phyloP scores from a whole-genome alignment of 2,888 invertebrate genomes.

The Drosophila demipolita region DNA sequence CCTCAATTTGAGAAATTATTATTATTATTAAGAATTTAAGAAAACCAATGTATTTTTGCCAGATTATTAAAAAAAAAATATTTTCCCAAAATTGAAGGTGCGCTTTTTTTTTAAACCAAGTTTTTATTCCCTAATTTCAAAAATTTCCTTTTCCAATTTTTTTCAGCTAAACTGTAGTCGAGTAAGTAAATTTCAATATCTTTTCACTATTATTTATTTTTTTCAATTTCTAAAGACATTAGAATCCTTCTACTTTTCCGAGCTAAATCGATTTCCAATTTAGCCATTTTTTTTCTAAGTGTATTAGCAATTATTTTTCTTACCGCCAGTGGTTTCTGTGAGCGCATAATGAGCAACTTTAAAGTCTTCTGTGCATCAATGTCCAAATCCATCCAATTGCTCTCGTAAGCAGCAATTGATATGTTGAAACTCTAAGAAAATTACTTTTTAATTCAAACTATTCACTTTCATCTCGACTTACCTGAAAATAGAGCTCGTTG shows the following conservation, averaged over 20 bases:
- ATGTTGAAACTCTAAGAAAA: conserved; percentile 65
- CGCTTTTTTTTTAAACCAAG: background rate
- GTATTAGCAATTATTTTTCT: conserved; percentile 1
- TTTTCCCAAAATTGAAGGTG: background rate
- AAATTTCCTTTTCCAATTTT: background rate
- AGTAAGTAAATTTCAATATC: too few relatives aligned
- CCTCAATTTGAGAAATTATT: too few relatives aligned
- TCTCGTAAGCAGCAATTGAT: conserved; percentile 75
- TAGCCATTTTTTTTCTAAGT: background rate
- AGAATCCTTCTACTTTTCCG: background rate
- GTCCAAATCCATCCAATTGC: conserved; percentile 78
- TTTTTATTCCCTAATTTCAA: background rate
- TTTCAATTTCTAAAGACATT: background rate
- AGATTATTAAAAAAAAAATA: background rate
- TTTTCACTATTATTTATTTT: too few relatives aligned
- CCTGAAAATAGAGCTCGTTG: conserved; percentile 77
- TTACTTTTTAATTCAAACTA: background rate
- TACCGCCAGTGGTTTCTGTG: conserved; percentile 77
- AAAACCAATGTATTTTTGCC: background rate
- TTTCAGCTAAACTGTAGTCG: too few relatives aligned
- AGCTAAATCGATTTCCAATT: background rate
- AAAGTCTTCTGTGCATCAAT: conserved; percentile 69
- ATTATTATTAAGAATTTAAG: too few relatives aligned
- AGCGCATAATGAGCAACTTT: conserved; percentile 73
- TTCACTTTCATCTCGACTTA: conserved; percentile 1